These are phyloP conservation scores for Leiothrix lutea DNA, from an alignment of 2,113 vertebrate genomes.

Conservation along the genomic window DNA sequence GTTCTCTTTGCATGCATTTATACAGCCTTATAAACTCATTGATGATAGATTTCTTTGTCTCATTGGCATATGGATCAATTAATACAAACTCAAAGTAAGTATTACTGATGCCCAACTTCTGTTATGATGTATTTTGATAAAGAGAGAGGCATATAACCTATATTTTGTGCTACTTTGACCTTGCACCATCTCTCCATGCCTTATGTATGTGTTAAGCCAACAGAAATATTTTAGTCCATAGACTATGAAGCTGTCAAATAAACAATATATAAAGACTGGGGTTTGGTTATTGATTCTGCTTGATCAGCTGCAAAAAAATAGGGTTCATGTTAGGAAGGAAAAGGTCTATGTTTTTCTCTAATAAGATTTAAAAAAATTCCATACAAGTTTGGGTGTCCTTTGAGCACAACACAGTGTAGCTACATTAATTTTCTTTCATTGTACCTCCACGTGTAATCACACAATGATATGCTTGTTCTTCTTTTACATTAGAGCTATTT, in stretches of 20 bases:
- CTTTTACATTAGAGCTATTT: not conserved
- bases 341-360: not conserved
- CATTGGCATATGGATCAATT: not conserved
- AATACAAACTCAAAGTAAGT: not conserved
- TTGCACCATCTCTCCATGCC: not conserved
- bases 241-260: not conserved
- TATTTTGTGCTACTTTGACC: not conserved
- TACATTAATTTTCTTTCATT: not conserved
- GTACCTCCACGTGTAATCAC: not conserved
- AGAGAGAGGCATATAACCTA: not conserved
- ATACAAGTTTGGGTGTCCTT: not conserved
- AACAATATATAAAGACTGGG: not conserved
- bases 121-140: not conserved
- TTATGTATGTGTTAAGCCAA: not conserved
- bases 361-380: not conserved
- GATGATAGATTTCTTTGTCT: not conserved
- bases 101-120: not conserved
- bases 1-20: conserved; percentile 1
- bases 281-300: not conserved
- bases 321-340: not conserved
- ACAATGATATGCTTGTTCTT: not conserved
- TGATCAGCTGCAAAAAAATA: not conserved
- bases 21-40: not conserved
- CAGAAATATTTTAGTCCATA: not conserved
- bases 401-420: not conserved